Base-by-base conservation (phyloP, 2,113 vertebrate genomes). In the Montifringilla adamsi region DNA sequence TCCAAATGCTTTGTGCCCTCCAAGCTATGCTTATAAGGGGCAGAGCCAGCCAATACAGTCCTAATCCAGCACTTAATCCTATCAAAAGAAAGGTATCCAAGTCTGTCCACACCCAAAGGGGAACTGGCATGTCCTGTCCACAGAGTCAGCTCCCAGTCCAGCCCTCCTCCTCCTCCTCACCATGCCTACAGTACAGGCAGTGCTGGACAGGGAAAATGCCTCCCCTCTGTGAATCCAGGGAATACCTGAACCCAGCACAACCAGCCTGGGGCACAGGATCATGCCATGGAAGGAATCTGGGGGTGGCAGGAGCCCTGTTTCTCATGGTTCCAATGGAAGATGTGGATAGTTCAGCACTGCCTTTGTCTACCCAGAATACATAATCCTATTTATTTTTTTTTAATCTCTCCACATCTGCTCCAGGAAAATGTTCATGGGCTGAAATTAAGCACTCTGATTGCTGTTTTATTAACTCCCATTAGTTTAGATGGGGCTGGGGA, bases 381-480 rank as follows among this genome's bases (percentile, higher is more conserved):
- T 94, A 97, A 96, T 95, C 89, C 46, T 64, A 10, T 81, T 44
- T n/a, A n/a, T n/a, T 33, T 33, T 88, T 63, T 72, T 63, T 72
- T 18, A 28, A 63, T 90, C 94, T 96, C 95, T 97, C 94, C 92
- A 91, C 76, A 97, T 96, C 93, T 43, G 6, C 93, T 97, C 87
- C 5, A 16, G 94, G 94, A 97, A 97, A 96, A 97, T 88, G 95
- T 92, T 97, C 69, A 8, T 95, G 97, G 96, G 95, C 92, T 95
- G 79, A 98, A 98, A 98, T 98, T 96, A 97, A 97, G 95, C 97
- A 97, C 95, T 97, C 97, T 88, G 91, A 92, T 97, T 98, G 97
- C 95, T 95, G 85, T 94, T 97, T 96, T 97, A 97, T 96, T 98
- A 97, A 98, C 96, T 97, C 92, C 92, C 3, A 2, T 62, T 30